Evolutionary conservation across 2,797 vertebrate genomes (phyloP), one percentile per base, ranked within the genome.

Genomic region (Phalanger gymnotis): DNA sequence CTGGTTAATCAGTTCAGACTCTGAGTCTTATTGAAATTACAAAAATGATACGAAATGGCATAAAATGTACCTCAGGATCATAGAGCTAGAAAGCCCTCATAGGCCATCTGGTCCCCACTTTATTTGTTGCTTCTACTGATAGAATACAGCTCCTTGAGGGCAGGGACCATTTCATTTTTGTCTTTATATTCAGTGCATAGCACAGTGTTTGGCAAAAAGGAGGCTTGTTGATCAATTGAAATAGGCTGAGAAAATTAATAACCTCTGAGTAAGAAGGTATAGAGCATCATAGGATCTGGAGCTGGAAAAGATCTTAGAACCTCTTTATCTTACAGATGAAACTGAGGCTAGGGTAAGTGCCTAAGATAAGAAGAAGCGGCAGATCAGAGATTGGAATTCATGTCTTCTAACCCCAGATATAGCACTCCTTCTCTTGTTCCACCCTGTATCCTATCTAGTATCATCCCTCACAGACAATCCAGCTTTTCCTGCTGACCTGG

Each of bases 91-190:
- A 47, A 11, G 9, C 27, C 3, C 73, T 87, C 40, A 47, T 47
- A 40, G 66, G 7, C 16, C 22, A 22, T 7, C n/a, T 40, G 2
- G 16, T 81, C 40, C 1, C 40, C 40, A 81, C 9, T 25, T 81
- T 27, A 81, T 87, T 51, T 27, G 40, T 27, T 92, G 16, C 28
- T 55, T 92, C 53, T 55, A 52, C 91, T 30, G n/a, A 55, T 58
- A 25, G 34, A 92, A 73, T 54, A 7, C 51, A 53, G 94, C 54
- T 55, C 4, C 53, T 94, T 66, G 47, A 96, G 90, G 93, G 30
- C 73, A 93, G 55, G 27, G 3, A 1, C 94, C 25, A 22, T 91
- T 51, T 92, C 54, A 93, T 30, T 22, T 22, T 22, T 3, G 52
- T 16, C 3, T 90, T 61, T 22, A 1, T 27, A 13, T 92, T 92